Evolutionary conservation across 2,797 vertebrate species (phyloP), one percentile per base, ranked within the genome.

Genomic region (Euphonia xanthogaster): DNA sequence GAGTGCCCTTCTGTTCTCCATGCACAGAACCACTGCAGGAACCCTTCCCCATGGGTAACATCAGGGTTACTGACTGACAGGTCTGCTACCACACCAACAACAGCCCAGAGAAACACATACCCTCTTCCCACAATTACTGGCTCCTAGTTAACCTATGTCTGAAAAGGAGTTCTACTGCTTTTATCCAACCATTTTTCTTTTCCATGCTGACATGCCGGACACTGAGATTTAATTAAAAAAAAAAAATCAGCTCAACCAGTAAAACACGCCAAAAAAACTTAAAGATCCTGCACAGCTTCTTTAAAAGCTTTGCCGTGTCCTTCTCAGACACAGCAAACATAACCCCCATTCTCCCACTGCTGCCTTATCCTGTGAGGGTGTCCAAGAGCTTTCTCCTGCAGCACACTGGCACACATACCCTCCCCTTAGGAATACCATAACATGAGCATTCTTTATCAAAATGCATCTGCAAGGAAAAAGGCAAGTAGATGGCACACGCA

Each of bases 341-440:
- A 31, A 15, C 3, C 42, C 50, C 54, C 33, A 7, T 35, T 61
- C 54, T 7, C 33, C 33, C 35, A 25, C n/a, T 4, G 25, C 16
- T 62, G 54, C 33, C 42, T 80, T 51, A 70, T 10, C 35, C 65
- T 47, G 45, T 5, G 9, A 71, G 33, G 11, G 31, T 45, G 12
- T 14, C 57, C 62, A 55, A n/a, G 48, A 63, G 40, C 31, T 44
- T n/a, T 28, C 13, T 1, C 22, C 10, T 23, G 20, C 20, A 72
- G 4, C 27, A 28, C 33, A 74, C 15, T 27, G 12, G 35, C 65
- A 77, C 1, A 2, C 1, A 0, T 1, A 44, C 28, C 12, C 11
- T 60, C 40, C 23, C 35, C 19, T 50, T 14, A 28, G 0, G 4
- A 72, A 35, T 21, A 23, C 58, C 19, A 5, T 3, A 66, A 50